Conservation (phyloP, 2,797 vertebrate species). For the Amniataba percoides region DNA sequence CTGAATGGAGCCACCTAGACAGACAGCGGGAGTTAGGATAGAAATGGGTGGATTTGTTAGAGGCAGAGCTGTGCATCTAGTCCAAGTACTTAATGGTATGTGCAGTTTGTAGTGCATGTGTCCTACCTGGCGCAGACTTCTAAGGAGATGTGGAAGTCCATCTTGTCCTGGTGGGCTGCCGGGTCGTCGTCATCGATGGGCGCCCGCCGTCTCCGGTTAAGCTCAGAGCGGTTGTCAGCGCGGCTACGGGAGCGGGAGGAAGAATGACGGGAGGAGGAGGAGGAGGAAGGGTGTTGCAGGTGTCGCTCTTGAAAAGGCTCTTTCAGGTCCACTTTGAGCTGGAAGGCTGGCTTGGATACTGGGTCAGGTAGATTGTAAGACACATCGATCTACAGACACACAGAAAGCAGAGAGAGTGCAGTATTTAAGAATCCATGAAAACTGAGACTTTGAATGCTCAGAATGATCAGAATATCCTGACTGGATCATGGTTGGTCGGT, state of each 20-base stretch:
- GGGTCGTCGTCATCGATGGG: conserved; percentile 91
- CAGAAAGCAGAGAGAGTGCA: not conserved
- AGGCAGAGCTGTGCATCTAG: not conserved
- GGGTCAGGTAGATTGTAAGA: conserved; percentile 95
- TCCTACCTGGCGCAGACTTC: conserved; percentile 91
- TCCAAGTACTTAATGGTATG: not conserved
- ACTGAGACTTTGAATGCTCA: not conserved
- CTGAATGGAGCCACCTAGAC: conserved; percentile 92
- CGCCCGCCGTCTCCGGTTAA: conserved; percentile 80
- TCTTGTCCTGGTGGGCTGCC: conserved; percentile 89
- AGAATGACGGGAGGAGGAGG: conserved; percentile 56
- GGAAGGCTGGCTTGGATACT: conserved; percentile 92
- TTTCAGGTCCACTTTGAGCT: conserved; percentile 91
- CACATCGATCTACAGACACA: conserved; percentile 88
- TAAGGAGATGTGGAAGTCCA: conserved; percentile 90
- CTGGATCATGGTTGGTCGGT: not conserved
- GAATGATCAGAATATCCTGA: not conserved
- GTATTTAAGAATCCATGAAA: not conserved
- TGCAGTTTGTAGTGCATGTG: not conserved
- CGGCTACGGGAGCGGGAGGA: conserved; percentile 75
- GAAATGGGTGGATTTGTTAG: not conserved
- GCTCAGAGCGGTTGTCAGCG: conserved; percentile 81
- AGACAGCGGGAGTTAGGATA: conserved; percentile 5
- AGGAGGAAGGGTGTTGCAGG: conserved; percentile 48
- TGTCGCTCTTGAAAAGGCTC: conserved; percentile 87